Percentiles rank a stretch among this genome's conserved stretches.
phyloP scores from a whole-genome alignment of 2,888 invertebrate genomes.

The Sceliomorpha sp. region DNA sequence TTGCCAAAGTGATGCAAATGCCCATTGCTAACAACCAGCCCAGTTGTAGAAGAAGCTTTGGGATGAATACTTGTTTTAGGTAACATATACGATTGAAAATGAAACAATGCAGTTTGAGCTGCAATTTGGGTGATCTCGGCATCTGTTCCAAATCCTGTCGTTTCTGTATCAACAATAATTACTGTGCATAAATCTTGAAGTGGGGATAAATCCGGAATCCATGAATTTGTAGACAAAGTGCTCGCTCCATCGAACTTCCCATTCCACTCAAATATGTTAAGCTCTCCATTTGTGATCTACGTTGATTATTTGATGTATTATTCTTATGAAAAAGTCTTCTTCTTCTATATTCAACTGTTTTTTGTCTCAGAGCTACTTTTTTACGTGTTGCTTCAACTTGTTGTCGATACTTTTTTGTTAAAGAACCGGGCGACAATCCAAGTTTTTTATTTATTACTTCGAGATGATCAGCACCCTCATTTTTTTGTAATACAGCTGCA shows the following conservation, averaged over 20 bases:
- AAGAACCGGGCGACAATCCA: slow-evolving; percentile 18
- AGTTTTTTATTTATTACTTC: slow-evolving; percentile 10
- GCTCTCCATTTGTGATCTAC: not conserved
- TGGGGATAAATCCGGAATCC: slow-evolving; percentile 17
- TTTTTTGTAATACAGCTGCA: slow-evolving; percentile 31
- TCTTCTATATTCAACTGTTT: slow-evolving; percentile 4
- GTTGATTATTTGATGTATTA: not conserved
- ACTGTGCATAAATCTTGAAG: slow-evolving; percentile 20
- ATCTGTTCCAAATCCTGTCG: too few relatives aligned
- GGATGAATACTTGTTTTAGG: not conserved
- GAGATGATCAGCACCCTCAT: slow-evolving; percentile 20
- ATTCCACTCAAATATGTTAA: slow-evolving; percentile 33
- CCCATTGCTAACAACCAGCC: not conserved
- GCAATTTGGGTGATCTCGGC: not conserved
- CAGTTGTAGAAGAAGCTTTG: not conserved
- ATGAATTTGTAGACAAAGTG: slow-evolving; percentile 1
- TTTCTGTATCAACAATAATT: slow-evolving; percentile 32
- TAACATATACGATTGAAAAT: slow-evolving; percentile 1
- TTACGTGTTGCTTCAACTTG: slow-evolving; percentile 1
- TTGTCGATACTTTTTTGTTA: slow-evolving; percentile 20
- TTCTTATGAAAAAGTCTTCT: slow-evolving; percentile 4
- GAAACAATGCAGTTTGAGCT: not conserved
- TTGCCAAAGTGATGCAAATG: not conserved
- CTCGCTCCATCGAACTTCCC: slow-evolving; percentile 24
- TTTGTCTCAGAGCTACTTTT: slow-evolving; percentile 2